These are phyloP conservation scores for Nemotelus nigrinus DNA, from an alignment of 2,888 invertebrate species.

Conservation along the genomic window DNA sequence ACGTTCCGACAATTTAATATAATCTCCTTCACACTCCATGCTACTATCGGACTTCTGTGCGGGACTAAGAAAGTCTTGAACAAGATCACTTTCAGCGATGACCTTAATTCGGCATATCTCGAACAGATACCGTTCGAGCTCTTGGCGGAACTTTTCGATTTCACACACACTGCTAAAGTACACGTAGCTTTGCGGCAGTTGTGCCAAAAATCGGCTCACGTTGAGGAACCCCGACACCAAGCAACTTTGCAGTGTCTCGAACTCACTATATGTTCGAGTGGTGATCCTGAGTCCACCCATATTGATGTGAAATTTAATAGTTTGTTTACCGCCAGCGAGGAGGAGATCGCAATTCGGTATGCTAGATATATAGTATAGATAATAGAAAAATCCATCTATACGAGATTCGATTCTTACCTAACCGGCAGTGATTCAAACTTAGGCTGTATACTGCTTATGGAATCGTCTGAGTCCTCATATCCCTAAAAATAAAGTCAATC, in stretches of 20 bases:
- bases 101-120: slow-evolving; percentile 34
- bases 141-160: slow-evolving; percentile 13
- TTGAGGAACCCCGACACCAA: neutral
- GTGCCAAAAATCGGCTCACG: neutral
- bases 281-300: slow-evolving; percentile 29
- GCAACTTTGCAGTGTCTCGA: slow-evolving; percentile 3
- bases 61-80: slow-evolving; percentile 35
- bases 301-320: slow-evolving; percentile 12
- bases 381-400: neutral
- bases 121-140: slow-evolving; percentile 27
- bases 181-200: slow-evolving; percentile 3
- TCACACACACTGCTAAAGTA: neutral
- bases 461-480: neutral
- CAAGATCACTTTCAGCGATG: slow-evolving; percentile 32
- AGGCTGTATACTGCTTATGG: neutral
- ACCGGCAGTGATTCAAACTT: slow-evolving; percentile 21
- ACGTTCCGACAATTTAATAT: slow-evolving; percentile 13
- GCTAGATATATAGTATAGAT: neutral
- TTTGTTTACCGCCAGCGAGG: slow-evolving; percentile 8
- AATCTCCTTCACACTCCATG: neutral
- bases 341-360: slow-evolving; percentile 16
- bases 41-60: neutral
- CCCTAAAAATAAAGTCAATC: neutral
- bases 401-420: neutral
- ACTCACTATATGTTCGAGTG: slow-evolving; percentile 17